phyloP scores from a whole-genome alignment of 2,888 invertebrate genomes.

The Melanostoma scalare region DNA sequence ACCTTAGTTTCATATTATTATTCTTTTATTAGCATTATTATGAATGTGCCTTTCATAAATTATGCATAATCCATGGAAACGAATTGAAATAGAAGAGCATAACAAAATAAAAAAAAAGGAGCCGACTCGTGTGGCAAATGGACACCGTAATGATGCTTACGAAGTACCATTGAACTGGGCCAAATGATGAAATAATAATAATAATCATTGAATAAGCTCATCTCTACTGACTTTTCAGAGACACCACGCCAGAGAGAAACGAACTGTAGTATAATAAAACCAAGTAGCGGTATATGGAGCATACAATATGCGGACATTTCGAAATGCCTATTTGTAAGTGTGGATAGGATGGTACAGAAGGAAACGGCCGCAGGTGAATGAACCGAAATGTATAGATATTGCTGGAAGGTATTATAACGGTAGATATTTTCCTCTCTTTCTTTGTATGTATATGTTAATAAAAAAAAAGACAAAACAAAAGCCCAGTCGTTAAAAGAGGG shows the following conservation, averaged over 20 bases:
- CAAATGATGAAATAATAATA: conserved; percentile 34
- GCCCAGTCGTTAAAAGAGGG: too few species aligned
- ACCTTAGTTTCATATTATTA: conserved; percentile 5
- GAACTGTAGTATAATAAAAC: too few species aligned
- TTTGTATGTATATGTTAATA: too few species aligned
- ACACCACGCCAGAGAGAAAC: background rate
- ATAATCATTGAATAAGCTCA: conserved; percentile 30
- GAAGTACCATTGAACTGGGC: conserved; percentile 22
- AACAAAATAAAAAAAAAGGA: conserved; percentile 30
- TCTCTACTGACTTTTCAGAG: conserved; percentile 11
- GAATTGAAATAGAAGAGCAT: conserved; percentile 51
- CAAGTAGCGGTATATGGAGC: too few species aligned
- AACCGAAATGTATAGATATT: too few species aligned
- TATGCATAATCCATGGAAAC: conserved; percentile 63
- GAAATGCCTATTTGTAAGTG: too few species aligned
- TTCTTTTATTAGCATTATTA: conserved; percentile 46
- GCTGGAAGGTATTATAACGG: too few species aligned
- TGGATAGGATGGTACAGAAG: too few species aligned
- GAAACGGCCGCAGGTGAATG: too few species aligned
- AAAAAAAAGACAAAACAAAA: too few species aligned
- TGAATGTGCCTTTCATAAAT: conserved; percentile 29
- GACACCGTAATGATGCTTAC: conserved; percentile 50
- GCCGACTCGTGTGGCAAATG: conserved; percentile 47
- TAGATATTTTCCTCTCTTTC: too few species aligned
- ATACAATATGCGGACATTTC: too few species aligned